phyloP scores from a whole-genome alignment of 2,888 invertebrate genomes.

The Leucophora obtusa region DNA sequence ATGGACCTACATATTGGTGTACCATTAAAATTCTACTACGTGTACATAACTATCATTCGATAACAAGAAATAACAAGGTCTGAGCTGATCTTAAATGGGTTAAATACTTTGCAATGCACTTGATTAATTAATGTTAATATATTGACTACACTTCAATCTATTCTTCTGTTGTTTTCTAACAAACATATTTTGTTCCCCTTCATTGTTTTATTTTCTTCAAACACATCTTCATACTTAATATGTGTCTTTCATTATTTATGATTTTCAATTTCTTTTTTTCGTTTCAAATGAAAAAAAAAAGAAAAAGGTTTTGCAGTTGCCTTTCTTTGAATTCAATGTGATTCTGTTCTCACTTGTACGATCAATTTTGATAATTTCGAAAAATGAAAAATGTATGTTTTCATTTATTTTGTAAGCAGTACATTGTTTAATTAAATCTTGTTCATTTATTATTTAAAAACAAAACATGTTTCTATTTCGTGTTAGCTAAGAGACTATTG shows the following conservation, averaged over 20 bases:
- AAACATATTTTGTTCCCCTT: not conserved
- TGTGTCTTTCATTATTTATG: slow-evolving; percentile 42
- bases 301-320: slow-evolving; percentile 54
- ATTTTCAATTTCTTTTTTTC: slow-evolving; percentile 27
- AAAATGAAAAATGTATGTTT: slow-evolving; percentile 62
- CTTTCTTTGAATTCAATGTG: slow-evolving; percentile 47
- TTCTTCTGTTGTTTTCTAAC: not conserved
- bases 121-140: slow-evolving; percentile 61
- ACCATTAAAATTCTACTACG: no score
- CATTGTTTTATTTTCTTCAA: slow-evolving; percentile 20
- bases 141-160: slow-evolving; percentile 37
- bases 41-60: no score
- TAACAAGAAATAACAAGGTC: no score
- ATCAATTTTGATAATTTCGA: not conserved
- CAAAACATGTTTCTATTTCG: not conserved
- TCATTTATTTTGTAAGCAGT: slow-evolving; percentile 59
- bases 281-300: slow-evolving; percentile 14
- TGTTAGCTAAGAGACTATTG: not conserved
- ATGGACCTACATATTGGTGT: no score
- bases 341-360: slow-evolving; percentile 42
- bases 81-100: slow-evolving; percentile 9
- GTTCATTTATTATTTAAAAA: slow-evolving; percentile 44
- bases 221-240: not conserved
- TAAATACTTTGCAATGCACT: slow-evolving; percentile 4
- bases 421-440: slow-evolving; percentile 34